Base-by-base conservation (phyloP, 2,888 invertebrate genomes). In the Andrena fulva region DNA sequence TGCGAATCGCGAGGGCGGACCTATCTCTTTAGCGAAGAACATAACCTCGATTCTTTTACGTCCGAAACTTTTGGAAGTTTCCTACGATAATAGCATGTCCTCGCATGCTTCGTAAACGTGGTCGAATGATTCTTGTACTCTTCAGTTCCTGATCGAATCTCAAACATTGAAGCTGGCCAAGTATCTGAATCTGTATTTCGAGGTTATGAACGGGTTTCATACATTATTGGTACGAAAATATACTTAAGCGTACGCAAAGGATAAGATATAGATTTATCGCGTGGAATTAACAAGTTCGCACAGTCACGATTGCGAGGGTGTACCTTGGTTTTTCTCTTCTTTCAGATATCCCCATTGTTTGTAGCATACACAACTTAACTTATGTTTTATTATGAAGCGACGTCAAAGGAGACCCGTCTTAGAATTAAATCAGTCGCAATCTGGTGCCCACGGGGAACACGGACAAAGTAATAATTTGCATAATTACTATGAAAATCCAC, bases 321-420 rank as follows among this genome's bases (percentile, higher is more conserved):
- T 68, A 31, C 10, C 31, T 54, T n/a, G 29, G n/a, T 42, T 80
- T 42, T 0, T 66, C 4, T 4, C 31, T 33, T 29, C 20, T 81
- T 59, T 20, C 59, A 69, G 81, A 42, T 16, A 76, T 76, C 29
- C 12, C 16, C 8, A 6, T 69, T 59, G 12, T 56, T 48, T n/a
- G 1, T 64, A 62, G 31, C 4, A 56, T 33, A 68, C 10, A 56
- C 67, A 84, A 73, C 67, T 33, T 35, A 72, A 50, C 50, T 78
- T 73, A 72, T 83, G 75, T 74, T 63, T 64, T 86, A 86, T 85
- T 86, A 92, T 93, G 93, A 93, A 93, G 88, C 91, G 92, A 78
- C 91, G 92, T 62, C 92, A 92, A 68, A 90, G 93, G 74, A 91
- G 90, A 76, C 91, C 90, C 42, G 93, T 93, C 56, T 88, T 93